A percentile compares a stretch with the other conserved stretches of the same genome.
Evolutionary conservation across 2,888 invertebrate genomes (phyloP).

Genomic region (Hemaris fuciformis): DNA sequence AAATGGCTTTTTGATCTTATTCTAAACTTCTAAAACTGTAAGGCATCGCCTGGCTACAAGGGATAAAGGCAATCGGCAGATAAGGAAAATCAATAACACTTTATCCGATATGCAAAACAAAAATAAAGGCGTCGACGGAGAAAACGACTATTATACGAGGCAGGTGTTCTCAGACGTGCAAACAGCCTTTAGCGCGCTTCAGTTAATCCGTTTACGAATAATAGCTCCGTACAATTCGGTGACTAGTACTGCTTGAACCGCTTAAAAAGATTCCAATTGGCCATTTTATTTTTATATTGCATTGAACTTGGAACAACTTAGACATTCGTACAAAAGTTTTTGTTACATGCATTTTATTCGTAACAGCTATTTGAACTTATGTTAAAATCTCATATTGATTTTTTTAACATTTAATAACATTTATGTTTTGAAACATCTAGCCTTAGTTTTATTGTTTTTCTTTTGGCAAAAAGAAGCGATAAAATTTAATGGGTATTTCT

Average conservation of each 20-base stretch:
- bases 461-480: too few species aligned
- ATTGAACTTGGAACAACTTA: neutral
- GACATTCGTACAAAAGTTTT: too few species aligned
- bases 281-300: neutral
- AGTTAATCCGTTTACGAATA: conserved; percentile 1
- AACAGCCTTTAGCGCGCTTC: conserved; percentile 5
- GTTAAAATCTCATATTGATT: too few species aligned
- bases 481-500: too few species aligned
- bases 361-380: too few species aligned
- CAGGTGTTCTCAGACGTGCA: conserved; percentile 8
- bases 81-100: conserved; percentile 17
- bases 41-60: neutral
- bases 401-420: too few species aligned
- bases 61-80: conserved; percentile 14
- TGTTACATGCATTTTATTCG: neutral
- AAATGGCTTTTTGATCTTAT: conserved; percentile 70
- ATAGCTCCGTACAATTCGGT: neutral
- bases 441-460: too few species aligned
- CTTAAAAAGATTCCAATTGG: neutral
- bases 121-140: neutral
- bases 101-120: conserved; percentile 16
- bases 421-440: too few species aligned
- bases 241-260: neutral
- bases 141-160: neutral
- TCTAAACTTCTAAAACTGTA: conserved; percentile 32